Conservation (phyloP, 2,113 vertebrate species). For the Turdus rufiventris region DNA sequence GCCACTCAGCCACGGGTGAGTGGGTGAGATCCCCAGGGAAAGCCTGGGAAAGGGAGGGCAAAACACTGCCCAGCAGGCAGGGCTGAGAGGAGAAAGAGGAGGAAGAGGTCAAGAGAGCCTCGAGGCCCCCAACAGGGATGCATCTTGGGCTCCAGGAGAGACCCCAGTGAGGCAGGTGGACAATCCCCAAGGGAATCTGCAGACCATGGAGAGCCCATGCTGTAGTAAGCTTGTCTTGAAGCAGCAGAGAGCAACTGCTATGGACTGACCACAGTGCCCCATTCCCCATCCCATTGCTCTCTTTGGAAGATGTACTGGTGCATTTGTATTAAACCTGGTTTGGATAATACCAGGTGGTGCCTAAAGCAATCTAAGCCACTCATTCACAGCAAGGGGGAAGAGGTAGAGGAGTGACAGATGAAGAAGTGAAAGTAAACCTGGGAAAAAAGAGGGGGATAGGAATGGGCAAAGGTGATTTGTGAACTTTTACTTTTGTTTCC, state of each 20-base stretch:
- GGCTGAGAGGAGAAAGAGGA: not conserved
- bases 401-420: rapidly evolving
- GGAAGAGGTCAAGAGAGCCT: not conserved
- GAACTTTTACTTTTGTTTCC: not conserved
- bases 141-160: not conserved
- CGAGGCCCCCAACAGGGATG: rapidly evolving
- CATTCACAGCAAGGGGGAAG: not conserved
- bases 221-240: not conserved
- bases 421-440: not conserved
- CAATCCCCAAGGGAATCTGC: not conserved
- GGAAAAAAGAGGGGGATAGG: rapidly evolving
- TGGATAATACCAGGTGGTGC: too few relatives aligned
- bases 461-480: not conserved
- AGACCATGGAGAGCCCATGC: not conserved
- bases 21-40: rapidly evolving
- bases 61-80: rapidly evolving
- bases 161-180: rapidly evolving
- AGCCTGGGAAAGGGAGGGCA: too few relatives aligned
- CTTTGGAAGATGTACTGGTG: too few relatives aligned
- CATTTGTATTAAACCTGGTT: not conserved
- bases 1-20: not conserved
- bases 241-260: not conserved
- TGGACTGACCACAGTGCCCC: rapidly evolving
- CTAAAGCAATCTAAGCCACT: not conserved
- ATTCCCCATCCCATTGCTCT: rapidly evolving